Percentiles rank a stretch among this genome's conserved stretches.
Conservation (phyloP, 2,888 invertebrate species). For the Eupsilia transversa region DNA sequence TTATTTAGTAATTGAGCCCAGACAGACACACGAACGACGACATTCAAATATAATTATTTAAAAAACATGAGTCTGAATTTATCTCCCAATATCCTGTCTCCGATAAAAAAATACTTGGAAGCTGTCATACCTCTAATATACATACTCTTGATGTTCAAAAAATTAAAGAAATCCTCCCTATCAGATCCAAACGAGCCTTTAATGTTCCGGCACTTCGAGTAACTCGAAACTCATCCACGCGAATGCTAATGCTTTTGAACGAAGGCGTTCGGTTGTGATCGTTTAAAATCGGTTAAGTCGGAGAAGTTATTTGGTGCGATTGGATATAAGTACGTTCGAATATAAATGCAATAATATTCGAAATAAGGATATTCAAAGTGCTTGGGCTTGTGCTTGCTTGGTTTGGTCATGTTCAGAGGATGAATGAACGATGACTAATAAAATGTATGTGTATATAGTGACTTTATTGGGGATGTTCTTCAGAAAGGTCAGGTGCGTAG, state of each 20-base stretch:
- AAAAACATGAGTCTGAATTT: neutral
- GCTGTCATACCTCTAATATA: constrained; percentile 26
- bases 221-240: constrained; percentile 57
- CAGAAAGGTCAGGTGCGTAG: too few species aligned
- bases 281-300: constrained; percentile 61
- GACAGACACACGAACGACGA: neutral
- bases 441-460: too few species aligned
- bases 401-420: too few species aligned
- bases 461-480: too few species aligned
- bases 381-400: too few species aligned
- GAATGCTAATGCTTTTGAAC: constrained; percentile 63
- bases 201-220: constrained; percentile 59
- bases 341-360: constrained; percentile 26
- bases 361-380: constrained; percentile 13
- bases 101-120: constrained; percentile 32
- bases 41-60: constrained; percentile 12
- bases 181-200: constrained; percentile 58
- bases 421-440: too few species aligned
- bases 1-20: neutral
- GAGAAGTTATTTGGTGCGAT: constrained; percentile 47
- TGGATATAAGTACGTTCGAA: constrained; percentile 32
- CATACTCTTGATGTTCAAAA: constrained; percentile 43
- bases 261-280: constrained; percentile 57
- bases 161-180: constrained; percentile 57
- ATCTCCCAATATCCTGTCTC: constrained; percentile 17